phyloP scores from a whole-genome alignment of 1,140 invertebrate genomes.

The Panagrolaimus sp. region DNA sequence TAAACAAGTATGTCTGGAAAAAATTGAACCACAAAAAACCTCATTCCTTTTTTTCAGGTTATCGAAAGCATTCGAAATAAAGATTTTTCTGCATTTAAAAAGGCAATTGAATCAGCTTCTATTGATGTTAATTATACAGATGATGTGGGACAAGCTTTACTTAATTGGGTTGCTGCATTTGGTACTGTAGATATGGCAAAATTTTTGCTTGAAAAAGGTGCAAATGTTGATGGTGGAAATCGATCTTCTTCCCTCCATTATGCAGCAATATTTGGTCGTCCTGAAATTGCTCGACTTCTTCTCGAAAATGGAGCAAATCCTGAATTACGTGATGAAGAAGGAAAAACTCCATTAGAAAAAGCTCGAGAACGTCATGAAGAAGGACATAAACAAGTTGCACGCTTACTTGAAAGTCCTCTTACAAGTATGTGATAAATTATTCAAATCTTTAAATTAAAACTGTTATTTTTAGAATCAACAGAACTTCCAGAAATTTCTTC shows the following conservation, averaged over 20 bases:
- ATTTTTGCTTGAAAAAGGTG: constrained; percentile 87
- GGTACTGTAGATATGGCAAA: constrained; percentile 71
- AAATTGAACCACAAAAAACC: too few species aligned
- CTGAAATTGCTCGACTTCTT: constrained; percentile 76
- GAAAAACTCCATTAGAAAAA: constrained; percentile 92
- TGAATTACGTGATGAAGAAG: constrained; percentile 80
- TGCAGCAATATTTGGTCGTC: constrained; percentile 94
- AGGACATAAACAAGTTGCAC: constrained; percentile 74
- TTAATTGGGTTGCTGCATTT: constrained; percentile 98
- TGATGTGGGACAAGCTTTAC: constrained; percentile 93
- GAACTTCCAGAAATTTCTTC: neutral
- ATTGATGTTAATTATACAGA: constrained; percentile 96
- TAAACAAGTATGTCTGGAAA: constrained; percentile 2
- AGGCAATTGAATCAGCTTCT: constrained; percentile 65
- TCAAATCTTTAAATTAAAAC: neutral
- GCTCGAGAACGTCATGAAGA: constrained; percentile 93
- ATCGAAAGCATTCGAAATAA: neutral
- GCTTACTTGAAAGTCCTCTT: constrained; percentile 80
- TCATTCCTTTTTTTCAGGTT: too few species aligned
- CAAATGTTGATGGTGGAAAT: constrained; percentile 76
- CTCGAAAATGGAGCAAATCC: constrained; percentile 95
- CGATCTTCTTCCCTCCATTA: constrained; percentile 94
- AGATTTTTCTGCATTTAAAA: constrained; percentile 12
- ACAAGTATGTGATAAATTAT: neutral
- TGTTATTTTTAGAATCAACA: neutral